These are phyloP conservation scores for Ptychoptera albimana DNA, from an alignment of 2,888 invertebrate genomes.

Conservation along the genomic window DNA sequence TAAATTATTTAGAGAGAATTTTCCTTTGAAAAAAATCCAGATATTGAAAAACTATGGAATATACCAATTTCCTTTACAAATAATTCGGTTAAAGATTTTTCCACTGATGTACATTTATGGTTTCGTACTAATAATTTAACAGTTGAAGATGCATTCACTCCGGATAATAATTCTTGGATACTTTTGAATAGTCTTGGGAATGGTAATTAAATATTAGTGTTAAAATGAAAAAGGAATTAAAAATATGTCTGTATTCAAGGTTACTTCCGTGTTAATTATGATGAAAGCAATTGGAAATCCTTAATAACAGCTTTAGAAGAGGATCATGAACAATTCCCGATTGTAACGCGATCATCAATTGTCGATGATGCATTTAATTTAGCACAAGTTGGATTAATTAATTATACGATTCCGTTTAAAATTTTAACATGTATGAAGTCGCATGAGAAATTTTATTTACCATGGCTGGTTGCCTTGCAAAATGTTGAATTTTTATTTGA, in stretches of 20 bases:
- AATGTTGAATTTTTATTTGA: conserved; percentile 1
- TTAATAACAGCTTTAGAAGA: conserved; percentile 3
- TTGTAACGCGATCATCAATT: conserved; percentile 3
- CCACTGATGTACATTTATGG: conserved; percentile 4
- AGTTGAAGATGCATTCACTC: conserved; percentile 1
- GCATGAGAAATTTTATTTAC: conserved; percentile 4
- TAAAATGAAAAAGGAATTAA: not conserved
- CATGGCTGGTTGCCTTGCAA: conserved; percentile 3
- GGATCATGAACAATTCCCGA: conserved; percentile 4
- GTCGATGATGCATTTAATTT: conserved; percentile 7
- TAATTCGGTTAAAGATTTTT: conserved; percentile 1
- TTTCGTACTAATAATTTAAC: conserved; percentile 4
- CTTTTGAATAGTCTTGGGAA: conserved; percentile 4
- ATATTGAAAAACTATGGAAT: not conserved
- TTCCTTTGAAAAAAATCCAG: not conserved
- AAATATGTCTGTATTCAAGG: not conserved
- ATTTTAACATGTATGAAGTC: conserved; percentile 3
- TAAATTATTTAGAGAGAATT: conserved; percentile 1
- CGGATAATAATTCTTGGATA: conserved; percentile 2
- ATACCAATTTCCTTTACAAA: conserved; percentile 5
- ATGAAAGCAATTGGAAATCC: conserved; percentile 4
- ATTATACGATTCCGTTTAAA: conserved; percentile 6
- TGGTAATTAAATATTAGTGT: not conserved
- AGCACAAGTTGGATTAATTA: conserved; percentile 5
- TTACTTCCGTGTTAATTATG: conserved; percentile 6